Evolutionary conservation across 2,797 vertebrate genomes (phyloP), one percentile per base, ranked within the genome.

Genomic region (Allobates femoralis): DNA sequence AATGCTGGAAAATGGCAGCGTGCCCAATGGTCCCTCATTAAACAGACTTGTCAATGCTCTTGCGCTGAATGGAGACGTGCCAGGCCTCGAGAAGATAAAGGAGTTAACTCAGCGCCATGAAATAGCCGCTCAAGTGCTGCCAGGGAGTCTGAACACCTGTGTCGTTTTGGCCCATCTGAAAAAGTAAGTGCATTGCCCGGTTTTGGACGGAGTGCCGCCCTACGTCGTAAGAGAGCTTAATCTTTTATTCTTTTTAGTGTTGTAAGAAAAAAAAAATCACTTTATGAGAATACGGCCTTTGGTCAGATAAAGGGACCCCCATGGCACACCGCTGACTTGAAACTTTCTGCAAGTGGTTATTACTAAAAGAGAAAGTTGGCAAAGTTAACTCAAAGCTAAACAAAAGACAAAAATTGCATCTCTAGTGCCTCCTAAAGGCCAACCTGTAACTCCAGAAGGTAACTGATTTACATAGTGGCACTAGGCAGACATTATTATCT

Each of bases 41-140:
- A 92, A 62, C 71, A 90, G 91, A 14, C 91, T 99, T 84, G 88
- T 94, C 85, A 94, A 97, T 91, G 89, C 93, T 0, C 85, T 96
- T 3, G 94, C 93, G 56, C 69, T 69, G 84, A 91, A 92, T 0
- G 97, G 97, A 18, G 93, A 98, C 14, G 0, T 93, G 23, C 90
- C 93, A 21, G 94, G 91, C 51, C 91, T 99, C 86, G 86, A 94
- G 81, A 91, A 90, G 79, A 91, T 98, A 89, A 90, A 95, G 90
- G 87, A 88, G 10, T 86, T 96, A 85, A 34, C 95, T 2, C 11
- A 58, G 23, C 55, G 28, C 30, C 28, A 78, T 34, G 32, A 78
- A 58, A 58, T 34, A 6, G 3, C n/a, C 28, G 51, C 51, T 11
- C 30, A 58, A 37, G 53, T 23, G 21, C 69, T 50, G 77, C 55